phyloP scores from a whole-genome alignment of 2,888 invertebrate genomes.

The Osmoderma eremita region DNA sequence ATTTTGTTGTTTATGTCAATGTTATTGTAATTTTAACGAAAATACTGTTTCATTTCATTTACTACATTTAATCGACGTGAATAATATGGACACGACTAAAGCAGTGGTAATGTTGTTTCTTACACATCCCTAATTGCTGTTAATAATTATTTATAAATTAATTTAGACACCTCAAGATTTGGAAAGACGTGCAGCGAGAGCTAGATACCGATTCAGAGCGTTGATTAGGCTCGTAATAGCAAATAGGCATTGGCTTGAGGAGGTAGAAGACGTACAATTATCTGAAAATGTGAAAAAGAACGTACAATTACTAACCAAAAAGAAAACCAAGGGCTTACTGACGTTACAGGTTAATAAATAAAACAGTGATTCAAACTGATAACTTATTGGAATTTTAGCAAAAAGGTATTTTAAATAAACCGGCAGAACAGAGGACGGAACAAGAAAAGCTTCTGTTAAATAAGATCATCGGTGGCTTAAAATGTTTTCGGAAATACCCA shows the following conservation, averaged over 20 bases:
- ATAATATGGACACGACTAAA: not conserved
- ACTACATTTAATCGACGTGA: not conserved
- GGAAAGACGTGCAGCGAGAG: constrained; percentile 18
- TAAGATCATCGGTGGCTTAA: constrained; percentile 69
- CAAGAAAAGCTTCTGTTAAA: constrained; percentile 71
- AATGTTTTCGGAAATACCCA: constrained; percentile 71
- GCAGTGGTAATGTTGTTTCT: not conserved
- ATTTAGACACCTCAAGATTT: constrained; percentile 5
- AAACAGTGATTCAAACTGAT: not conserved
- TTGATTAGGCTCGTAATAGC: constrained; percentile 68
- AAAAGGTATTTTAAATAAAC: constrained; percentile 70
- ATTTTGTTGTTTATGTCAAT: constrained; percentile 14
- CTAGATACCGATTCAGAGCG: constrained; percentile 65
- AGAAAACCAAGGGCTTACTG: constrained; percentile 56
- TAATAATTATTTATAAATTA: not conserved
- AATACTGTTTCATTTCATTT: constrained; percentile 4
- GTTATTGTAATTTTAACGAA: constrained; percentile 1
- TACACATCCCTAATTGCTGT: not conserved
- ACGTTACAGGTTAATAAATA: constrained; percentile 45
- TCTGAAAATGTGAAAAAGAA: constrained; percentile 67
- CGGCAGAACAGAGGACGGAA: constrained; percentile 67
- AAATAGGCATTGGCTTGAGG: constrained; percentile 69
- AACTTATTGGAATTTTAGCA: constrained; percentile 62
- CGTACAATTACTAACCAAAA: constrained; percentile 59
- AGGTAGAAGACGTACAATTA: constrained; percentile 62